These are phyloP conservation scores for Gyps fulvus DNA, from an alignment of 2,113 vertebrate genomes.

Conservation along the genomic window DNA sequence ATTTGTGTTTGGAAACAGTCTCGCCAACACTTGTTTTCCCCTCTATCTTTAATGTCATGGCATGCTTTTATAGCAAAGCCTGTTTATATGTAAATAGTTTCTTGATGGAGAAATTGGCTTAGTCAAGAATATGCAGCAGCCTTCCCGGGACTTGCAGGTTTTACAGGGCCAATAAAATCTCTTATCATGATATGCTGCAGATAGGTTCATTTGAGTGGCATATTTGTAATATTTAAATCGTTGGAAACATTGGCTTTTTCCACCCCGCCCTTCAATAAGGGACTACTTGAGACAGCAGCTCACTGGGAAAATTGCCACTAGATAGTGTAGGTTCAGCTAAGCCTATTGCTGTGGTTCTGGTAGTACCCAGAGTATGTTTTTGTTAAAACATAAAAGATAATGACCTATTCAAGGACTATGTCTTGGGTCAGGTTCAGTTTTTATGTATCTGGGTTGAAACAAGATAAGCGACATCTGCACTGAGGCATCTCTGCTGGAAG, in stretches of 20 bases:
- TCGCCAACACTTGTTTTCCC: neutral
- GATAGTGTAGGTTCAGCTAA: neutral
- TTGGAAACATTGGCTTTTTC: neutral
- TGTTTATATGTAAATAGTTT: conserved; percentile 17
- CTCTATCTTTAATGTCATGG: neutral
- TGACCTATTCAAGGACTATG: neutral
- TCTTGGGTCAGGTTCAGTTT: neutral
- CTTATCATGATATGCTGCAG: neutral
- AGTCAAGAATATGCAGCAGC: neutral
- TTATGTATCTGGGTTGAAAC: neutral
- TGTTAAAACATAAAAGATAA: neutral
- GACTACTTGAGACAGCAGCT: neutral
- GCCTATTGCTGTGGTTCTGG: neutral
- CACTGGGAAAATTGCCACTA: neutral
- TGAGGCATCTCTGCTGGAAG: neutral
- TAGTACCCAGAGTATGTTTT: neutral
- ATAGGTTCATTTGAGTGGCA: neutral
- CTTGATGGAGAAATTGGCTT: neutral
- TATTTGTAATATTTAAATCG: neutral
- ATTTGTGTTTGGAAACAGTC: neutral
- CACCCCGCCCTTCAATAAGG: fast-evolving
- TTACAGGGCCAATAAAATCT: neutral
- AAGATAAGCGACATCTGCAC: neutral
- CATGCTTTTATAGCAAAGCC: neutral
- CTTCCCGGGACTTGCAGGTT: neutral